Conservation (phyloP, 2,888 invertebrate species). For the Drosophila aldrichi region DNA sequence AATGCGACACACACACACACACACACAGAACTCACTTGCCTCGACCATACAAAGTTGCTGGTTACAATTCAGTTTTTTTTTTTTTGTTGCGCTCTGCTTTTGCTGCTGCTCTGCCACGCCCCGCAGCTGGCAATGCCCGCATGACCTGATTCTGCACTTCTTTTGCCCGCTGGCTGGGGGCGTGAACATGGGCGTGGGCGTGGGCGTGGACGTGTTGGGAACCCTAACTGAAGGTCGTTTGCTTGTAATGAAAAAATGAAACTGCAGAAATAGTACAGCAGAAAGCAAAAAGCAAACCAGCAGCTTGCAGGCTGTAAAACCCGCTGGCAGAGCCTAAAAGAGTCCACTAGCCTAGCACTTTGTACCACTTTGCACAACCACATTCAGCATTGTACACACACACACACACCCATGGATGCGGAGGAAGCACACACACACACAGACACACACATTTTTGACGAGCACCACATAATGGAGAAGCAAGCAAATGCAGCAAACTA, state of each 20-base stretch:
- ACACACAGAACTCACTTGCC: slow-evolving; percentile 42
- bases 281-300: slow-evolving; percentile 41
- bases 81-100: slow-evolving; percentile 4
- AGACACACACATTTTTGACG: slow-evolving; percentile 45
- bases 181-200: background rate
- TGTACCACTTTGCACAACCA: slow-evolving; percentile 76
- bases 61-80: slow-evolving; percentile 59
- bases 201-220: slow-evolving; percentile 4
- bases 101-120: slow-evolving; percentile 20
- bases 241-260: slow-evolving; percentile 64
- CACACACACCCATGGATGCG: slow-evolving; percentile 38
- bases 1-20: slow-evolving; percentile 24
- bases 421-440: slow-evolving; percentile 11
- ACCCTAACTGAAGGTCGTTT: slow-evolving; percentile 68
- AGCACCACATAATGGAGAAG: slow-evolving; percentile 66
- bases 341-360: slow-evolving; percentile 71
- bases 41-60: slow-evolving; percentile 65
- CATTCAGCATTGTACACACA: slow-evolving; percentile 16
- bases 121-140: slow-evolving; percentile 41
- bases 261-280: slow-evolving; percentile 19
- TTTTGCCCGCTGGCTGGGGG: slow-evolving; percentile 41
- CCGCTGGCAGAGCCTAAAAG: slow-evolving; percentile 39
- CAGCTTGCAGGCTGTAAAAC: slow-evolving; percentile 35
- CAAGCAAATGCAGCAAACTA: slow-evolving; percentile 32
- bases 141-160: slow-evolving; percentile 61